Base-by-base conservation (phyloP, 2,113 vertebrate genomes). In the Excalfactoria chinensis region DNA sequence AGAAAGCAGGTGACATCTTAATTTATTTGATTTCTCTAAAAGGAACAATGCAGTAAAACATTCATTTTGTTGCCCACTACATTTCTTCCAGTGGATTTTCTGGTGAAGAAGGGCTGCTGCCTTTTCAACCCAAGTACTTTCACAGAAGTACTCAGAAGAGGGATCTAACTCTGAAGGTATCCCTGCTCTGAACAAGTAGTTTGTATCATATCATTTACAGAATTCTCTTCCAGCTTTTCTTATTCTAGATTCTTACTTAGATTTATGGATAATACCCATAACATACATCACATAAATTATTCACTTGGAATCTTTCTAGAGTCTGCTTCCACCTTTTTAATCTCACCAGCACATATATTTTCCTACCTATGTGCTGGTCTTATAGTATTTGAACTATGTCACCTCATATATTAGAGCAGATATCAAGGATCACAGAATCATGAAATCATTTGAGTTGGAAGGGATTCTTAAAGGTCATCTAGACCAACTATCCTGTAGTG, bases 331-430 rank as follows among this genome's bases (percentile, higher is more conserved):
- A 25, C 7, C 16, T 32, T 5, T 26, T 28, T 43, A 48, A 72
- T 5, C n/a, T 64, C 16, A 72, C 9, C 55, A 28, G 78, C 25
- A 44, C 4, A 1, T 30, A 44, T 44, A 21, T 68, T 55, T 30
- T 37, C 28, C 40, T 77, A 30, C 17, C 20, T 35, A 3, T 7
- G 43, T 17, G 5, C 6, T 62, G 20, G 60, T 83, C 22, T 43
- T 56, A 30, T 0, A 37, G 5, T 6, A 4, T 25, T 43, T 37
- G 4, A 30, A 53, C 9, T 19, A 1, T 35, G 30, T 75, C 9
- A 64, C 3, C 9, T 64, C 11, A 41, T 56, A 8, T 0, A 71
- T 2, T 13, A 56, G 17, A 72, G n/a, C 0, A 78, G 22, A 62
- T 48, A 82, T 66, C 25, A 84, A 26, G 13, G 49, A 51, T 51